Evolutionary conservation across 2,888 invertebrate genomes (phyloP).

Genomic region (Halictus quadricinctus): DNA sequence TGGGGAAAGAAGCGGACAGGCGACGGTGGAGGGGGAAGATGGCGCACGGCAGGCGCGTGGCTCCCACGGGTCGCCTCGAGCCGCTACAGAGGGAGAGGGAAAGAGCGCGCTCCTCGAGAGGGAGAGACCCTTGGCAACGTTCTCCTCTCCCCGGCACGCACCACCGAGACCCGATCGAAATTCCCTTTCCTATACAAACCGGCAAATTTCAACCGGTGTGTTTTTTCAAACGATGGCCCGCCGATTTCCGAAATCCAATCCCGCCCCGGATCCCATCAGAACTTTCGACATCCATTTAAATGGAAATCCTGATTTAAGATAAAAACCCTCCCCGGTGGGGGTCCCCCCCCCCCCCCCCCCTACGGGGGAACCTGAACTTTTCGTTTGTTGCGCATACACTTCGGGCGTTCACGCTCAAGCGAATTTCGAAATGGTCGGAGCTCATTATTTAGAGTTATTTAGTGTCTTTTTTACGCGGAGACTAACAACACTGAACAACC

Average conservation of each 20-base stretch:
- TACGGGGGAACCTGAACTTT: not conserved
- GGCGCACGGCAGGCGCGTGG: constrained; percentile 80
- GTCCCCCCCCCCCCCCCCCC: not conserved
- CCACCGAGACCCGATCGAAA: constrained; percentile 20
- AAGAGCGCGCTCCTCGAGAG: not conserved
- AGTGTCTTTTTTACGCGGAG: too few relatives aligned
- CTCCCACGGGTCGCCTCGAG: constrained; percentile 77
- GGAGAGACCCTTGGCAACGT: constrained; percentile 20
- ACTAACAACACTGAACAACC: not conserved
- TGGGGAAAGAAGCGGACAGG: constrained; percentile 27
- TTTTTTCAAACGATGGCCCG: not conserved
- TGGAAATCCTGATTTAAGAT: constrained; percentile 12
- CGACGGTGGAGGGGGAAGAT: constrained; percentile 65
- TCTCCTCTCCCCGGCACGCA: constrained; percentile 23
- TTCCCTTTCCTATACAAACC: not conserved
- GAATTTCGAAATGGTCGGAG: not conserved
- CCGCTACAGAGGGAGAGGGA: constrained; percentile 31
- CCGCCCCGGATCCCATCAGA: not conserved
- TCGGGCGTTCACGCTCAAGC: not conserved
- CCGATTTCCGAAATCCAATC: constrained; percentile 16
- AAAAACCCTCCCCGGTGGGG: not conserved
- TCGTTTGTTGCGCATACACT: not conserved
- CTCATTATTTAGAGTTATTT: too few relatives aligned
- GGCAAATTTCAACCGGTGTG: constrained; percentile 28
- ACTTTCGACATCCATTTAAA: constrained; percentile 2